Percentiles rank a stretch among this genome's conserved stretches.
Conservation (phyloP, 2,113 vertebrate species). For the Eupsittula cactorum region DNA sequence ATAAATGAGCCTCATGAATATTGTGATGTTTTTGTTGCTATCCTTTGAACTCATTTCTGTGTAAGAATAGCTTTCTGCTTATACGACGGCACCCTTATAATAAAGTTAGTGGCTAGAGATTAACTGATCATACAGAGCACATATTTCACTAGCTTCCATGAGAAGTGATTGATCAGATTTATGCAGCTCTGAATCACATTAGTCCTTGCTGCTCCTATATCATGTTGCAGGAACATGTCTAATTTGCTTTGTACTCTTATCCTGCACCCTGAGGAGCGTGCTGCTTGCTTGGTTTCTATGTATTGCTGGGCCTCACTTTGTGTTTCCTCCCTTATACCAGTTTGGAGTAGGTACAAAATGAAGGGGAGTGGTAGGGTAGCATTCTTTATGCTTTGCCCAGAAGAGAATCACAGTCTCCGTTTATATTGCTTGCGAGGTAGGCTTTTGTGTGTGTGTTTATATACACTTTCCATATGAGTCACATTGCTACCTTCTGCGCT, state of each 20-base stretch:
- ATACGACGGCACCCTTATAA: background rate
- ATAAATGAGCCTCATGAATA: background rate
- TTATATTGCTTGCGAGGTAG: background rate
- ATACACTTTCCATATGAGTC: background rate
- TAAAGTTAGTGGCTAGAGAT: background rate
- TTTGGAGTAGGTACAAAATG: background rate
- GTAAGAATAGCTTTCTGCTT: background rate
- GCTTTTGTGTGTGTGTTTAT: background rate
- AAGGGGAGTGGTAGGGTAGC: background rate
- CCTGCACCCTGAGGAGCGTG: rapidly evolving
- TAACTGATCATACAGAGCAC: background rate
- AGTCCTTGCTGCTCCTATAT: background rate
- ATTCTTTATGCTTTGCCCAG: background rate
- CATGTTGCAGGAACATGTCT: background rate
- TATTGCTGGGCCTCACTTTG: background rate
- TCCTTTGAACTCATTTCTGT: background rate
- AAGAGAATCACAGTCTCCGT: background rate
- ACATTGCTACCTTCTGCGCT: background rate
- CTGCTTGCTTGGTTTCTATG: background rate
- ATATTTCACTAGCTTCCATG: background rate
- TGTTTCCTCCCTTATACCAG: background rate
- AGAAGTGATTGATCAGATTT: background rate
- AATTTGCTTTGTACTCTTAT: background rate
- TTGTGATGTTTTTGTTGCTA: background rate
- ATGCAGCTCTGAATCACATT: background rate